Conservation (phyloP, 2,113 vertebrate species). For the Microtus richardsoni region DNA sequence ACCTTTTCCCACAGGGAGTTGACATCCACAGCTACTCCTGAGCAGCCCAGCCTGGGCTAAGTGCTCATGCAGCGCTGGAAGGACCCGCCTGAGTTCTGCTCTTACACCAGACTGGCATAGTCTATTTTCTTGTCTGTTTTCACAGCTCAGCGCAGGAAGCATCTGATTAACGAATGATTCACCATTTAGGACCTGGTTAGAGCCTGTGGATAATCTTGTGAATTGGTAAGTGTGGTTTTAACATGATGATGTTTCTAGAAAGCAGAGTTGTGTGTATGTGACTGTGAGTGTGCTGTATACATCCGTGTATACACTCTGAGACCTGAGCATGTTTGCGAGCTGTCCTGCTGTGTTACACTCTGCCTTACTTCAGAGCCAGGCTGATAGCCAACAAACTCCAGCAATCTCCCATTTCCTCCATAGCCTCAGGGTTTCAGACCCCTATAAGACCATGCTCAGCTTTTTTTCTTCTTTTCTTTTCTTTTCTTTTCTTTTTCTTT, state of each 20-base stretch:
- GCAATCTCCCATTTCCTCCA: not conserved
- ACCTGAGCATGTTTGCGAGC: not conserved
- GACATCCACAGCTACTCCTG: not conserved
- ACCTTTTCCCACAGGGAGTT: not conserved
- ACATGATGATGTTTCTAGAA: not conserved
- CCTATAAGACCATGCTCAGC: not conserved
- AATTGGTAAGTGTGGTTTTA: constrained; percentile 68
- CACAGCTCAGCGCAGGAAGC: constrained; percentile 24
- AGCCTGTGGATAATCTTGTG: constrained; percentile 28
- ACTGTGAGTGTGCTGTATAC: not conserved
- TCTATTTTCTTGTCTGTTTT: constrained; percentile 45
- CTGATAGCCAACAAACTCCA: not conserved
- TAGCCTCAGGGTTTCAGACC: not conserved
- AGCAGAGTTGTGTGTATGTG: not conserved
- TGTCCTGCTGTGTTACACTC: no score
- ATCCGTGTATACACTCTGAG: not conserved
- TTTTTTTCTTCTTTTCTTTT: not conserved
- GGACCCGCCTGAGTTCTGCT: not conserved
- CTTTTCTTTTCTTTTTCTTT: no score
- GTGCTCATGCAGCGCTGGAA: not conserved
- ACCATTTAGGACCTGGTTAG: constrained; percentile 6
- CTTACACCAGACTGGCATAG: not conserved
- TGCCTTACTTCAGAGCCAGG: not conserved
- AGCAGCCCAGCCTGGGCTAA: not conserved
- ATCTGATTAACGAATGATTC: constrained; percentile 57